These are phyloP conservation scores for Nematostella vectensis DNA, from an alignment of 92 coral and sea anemone genomes.

Conservation along the genomic window DNA sequence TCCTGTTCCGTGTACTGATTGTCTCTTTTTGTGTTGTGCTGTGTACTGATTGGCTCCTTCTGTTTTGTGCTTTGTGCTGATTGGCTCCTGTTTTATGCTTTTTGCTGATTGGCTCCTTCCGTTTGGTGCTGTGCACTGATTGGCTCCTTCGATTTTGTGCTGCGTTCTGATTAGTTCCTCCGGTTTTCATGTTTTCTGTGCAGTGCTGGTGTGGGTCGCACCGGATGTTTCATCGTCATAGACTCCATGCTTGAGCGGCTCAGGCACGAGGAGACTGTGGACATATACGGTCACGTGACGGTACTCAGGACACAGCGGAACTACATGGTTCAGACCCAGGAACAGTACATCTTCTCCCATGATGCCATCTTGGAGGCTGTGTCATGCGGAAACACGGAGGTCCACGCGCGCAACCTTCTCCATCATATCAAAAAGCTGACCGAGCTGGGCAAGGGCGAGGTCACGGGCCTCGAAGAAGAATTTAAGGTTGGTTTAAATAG, in stretches of 20 bases:
- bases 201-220: slow-evolving; percentile 98
- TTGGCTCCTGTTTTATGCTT: neutral
- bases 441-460: slow-evolving; percentile 68
- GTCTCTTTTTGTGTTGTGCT: too few relatives aligned
- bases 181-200: too few relatives aligned
- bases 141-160: too few relatives aligned
- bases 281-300: slow-evolving; percentile 97
- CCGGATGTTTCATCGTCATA: slow-evolving; percentile 88
- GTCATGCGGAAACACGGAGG: slow-evolving; percentile 86
- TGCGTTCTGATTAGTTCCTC: too few relatives aligned
- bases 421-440: slow-evolving; percentile 81
- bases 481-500: slow-evolving; percentile 65
- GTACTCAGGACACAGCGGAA: slow-evolving; percentile 88
- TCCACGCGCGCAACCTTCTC: slow-evolving; percentile 82
- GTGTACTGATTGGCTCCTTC: too few relatives aligned
- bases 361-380: slow-evolving; percentile 90
- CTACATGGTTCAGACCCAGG: slow-evolving; percentile 91
- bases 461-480: slow-evolving; percentile 76
- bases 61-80: too few relatives aligned
- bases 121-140: too few relatives aligned
- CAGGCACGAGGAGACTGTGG: slow-evolving; percentile 91
- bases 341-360: slow-evolving; percentile 85
- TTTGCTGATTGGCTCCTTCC: too few relatives aligned
- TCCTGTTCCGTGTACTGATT: too few relatives aligned
- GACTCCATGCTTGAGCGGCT: slow-evolving; percentile 98